These are phyloP conservation scores for Troides helena DNA, from an alignment of 2,888 invertebrate species.

Conservation along the genomic window DNA sequence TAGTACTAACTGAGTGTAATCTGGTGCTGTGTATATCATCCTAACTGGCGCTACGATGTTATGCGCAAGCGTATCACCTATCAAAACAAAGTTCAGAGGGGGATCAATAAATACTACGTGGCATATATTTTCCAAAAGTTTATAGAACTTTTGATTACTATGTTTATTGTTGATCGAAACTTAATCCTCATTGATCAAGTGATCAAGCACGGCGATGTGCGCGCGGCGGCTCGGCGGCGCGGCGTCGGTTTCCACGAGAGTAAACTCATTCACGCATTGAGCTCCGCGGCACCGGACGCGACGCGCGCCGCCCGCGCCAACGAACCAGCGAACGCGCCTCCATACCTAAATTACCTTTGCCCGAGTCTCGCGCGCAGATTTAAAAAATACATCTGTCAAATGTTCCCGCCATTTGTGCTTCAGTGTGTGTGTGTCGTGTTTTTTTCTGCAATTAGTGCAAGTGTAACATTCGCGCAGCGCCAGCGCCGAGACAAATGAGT, in stretches of 20 bases:
- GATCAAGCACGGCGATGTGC: not conserved
- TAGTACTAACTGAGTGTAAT: too few species aligned
- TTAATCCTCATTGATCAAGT: too few species aligned
- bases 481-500: slow-evolving; percentile 52
- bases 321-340: slow-evolving; percentile 33
- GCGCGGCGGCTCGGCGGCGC: slow-evolving; percentile 40
- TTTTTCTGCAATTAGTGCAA: slow-evolving; percentile 28
- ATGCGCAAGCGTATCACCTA: too few species aligned
- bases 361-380: slow-evolving; percentile 7
- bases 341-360: not conserved
- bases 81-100: too few species aligned
- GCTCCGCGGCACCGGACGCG: slow-evolving; percentile 62
- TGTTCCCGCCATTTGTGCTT: slow-evolving; percentile 10
- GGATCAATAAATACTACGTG: too few species aligned
- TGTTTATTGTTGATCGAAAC: too few species aligned
- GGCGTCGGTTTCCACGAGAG: slow-evolving; percentile 51
- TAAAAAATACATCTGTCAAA: slow-evolving; percentile 28
- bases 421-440: slow-evolving; percentile 33
- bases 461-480: slow-evolving; percentile 34
- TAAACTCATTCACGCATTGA: slow-evolving; percentile 60
- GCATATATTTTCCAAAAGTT: too few species aligned
- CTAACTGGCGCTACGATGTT: too few species aligned
- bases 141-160: too few species aligned
- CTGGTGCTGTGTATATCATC: too few species aligned
- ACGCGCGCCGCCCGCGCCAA: slow-evolving; percentile 68